Percentiles rank a stretch among this genome's conserved stretches.
Evolutionary conservation across 2,888 invertebrate genomes (phyloP).

Genomic region (Gastrophysa polygoni): DNA sequence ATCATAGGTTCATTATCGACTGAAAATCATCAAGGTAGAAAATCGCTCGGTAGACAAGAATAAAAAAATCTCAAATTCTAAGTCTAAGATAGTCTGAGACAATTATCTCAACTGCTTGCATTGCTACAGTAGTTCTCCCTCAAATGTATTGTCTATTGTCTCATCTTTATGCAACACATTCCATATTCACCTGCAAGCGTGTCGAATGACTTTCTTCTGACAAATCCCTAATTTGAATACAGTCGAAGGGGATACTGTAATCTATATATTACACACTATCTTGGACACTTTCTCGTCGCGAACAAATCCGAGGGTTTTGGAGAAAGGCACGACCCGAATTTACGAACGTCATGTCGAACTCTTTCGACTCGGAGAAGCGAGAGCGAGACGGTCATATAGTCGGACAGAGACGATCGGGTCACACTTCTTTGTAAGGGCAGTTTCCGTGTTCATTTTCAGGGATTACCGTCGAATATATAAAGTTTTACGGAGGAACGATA

Average conservation of each 20-base stretch:
- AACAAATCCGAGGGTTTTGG: slow-evolving; percentile 28
- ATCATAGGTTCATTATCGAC: no score
- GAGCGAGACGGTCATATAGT: slow-evolving; percentile 21
- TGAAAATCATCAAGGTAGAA: no score
- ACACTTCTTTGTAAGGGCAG: slow-evolving; percentile 15
- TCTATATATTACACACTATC: slow-evolving; percentile 1
- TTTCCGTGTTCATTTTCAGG: slow-evolving; percentile 15
- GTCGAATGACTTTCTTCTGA: no score
- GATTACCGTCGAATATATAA: slow-evolving; percentile 13
- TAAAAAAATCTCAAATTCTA: no score
- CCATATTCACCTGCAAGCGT: no score
- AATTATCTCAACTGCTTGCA: no score
- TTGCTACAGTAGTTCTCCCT: no score
- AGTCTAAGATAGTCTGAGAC: no score
- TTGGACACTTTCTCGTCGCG: slow-evolving; percentile 16
- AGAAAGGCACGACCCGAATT: slow-evolving; percentile 32
- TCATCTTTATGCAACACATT: no score
- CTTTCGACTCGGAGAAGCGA: slow-evolving; percentile 15
- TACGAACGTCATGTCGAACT: slow-evolving; percentile 28
- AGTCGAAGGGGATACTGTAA: neutral
- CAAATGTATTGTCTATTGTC: no score
- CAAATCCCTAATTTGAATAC: no score
- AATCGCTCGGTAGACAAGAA: no score
- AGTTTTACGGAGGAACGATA: neutral
- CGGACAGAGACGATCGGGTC: slow-evolving; percentile 16